Conservation (phyloP, 2,113 vertebrate genomes). For the Lipotes vexillifer region DNA sequence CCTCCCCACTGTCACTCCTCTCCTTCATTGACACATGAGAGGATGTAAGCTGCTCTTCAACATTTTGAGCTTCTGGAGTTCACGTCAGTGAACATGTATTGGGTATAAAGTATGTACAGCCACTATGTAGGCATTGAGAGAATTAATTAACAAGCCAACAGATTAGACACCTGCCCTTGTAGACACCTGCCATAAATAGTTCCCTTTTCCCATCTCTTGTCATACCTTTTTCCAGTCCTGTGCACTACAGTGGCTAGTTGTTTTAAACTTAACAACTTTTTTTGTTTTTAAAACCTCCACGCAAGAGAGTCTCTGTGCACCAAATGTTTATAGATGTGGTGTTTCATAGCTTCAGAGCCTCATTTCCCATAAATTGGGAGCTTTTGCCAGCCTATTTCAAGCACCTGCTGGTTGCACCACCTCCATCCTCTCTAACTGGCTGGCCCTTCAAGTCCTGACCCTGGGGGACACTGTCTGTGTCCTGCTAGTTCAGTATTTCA, state of each 20-base stretch:
- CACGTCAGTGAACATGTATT: not conserved
- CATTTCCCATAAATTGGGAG: not conserved
- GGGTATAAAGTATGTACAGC: not conserved
- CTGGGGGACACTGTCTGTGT: not conserved
- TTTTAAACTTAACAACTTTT: not conserved
- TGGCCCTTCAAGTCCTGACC: not conserved
- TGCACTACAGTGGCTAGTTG: not conserved
- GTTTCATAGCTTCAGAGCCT: not conserved
- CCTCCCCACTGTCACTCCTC: not conserved
- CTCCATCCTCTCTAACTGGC: not conserved
- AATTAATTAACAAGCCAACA: not conserved
- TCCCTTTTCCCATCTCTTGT: not conserved
- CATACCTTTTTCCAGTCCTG: not conserved
- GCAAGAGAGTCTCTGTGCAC: not conserved
- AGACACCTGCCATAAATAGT: not conserved
- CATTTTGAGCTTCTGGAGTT: not conserved
- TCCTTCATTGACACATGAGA: not conserved
- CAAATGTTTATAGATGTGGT: not conserved
- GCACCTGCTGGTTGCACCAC: not conserved
- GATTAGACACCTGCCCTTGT: not conserved
- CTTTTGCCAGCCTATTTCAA: not conserved
- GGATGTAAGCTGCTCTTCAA: not conserved
- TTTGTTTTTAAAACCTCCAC: not conserved
- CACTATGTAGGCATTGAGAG: not conserved
- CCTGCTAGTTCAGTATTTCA: not conserved